Conservation (phyloP, 2,888 invertebrate genomes). For the Melanophora roralis region DNA sequence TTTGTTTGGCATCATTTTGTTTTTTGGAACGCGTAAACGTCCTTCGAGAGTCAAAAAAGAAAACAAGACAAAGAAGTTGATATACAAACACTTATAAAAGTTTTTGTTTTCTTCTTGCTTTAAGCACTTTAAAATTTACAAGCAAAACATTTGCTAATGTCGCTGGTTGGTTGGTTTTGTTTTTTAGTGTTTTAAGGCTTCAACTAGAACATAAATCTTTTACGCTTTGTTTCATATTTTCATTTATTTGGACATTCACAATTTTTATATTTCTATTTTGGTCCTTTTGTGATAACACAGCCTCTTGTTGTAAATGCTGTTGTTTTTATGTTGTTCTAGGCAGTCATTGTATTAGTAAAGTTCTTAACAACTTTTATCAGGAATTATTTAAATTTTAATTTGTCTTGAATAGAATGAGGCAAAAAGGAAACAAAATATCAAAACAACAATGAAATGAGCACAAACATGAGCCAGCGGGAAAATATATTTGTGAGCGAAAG, state of each 20-base stretch:
- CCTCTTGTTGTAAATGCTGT: not conserved
- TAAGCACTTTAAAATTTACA: no score
- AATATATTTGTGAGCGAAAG: not conserved
- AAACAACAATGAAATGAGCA: not conserved
- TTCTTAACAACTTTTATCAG: constrained; percentile 49
- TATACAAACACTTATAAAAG: not conserved
- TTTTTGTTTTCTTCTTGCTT: not conserved
- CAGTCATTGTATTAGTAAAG: not conserved
- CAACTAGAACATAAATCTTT: constrained; percentile 53
- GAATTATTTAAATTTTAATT: constrained; percentile 56
- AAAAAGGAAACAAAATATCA: not conserved
- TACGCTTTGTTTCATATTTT: constrained; percentile 46
- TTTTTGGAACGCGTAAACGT: not conserved
- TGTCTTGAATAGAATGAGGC: constrained; percentile 10
- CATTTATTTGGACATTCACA: constrained; percentile 35
- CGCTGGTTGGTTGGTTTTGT: not conserved
- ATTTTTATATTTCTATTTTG: not conserved
- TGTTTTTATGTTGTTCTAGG: not conserved
- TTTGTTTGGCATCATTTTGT: not conserved
- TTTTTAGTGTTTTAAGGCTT: constrained; percentile 6
- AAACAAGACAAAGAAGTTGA: no score
- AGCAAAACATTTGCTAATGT: no score
- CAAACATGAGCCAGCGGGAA: not conserved
- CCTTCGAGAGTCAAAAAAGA: constrained; percentile 21
- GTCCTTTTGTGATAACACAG: constrained; percentile 4